phyloP scores from a whole-genome alignment of 2,797 vertebrate genomes.

The Tangara arthus region DNA sequence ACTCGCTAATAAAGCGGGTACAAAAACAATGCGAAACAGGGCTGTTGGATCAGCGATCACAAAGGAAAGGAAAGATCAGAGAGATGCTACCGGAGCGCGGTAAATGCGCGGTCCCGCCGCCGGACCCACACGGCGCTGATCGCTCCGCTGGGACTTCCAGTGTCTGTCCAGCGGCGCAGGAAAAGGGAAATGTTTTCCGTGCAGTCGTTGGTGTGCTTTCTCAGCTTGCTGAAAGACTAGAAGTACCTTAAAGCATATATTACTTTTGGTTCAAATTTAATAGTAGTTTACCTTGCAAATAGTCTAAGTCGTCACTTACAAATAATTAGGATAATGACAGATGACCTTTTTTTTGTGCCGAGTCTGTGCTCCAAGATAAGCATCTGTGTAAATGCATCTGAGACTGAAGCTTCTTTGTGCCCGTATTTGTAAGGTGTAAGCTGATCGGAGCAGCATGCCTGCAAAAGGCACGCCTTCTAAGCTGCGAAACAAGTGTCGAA shows the following conservation, averaged over 20 bases:
- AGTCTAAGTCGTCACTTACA: background rate
- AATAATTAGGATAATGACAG: background rate
- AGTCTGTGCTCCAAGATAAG: background rate
- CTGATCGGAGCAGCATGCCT: background rate
- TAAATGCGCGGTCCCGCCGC: background rate
- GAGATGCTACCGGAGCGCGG: background rate
- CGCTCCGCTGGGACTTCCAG: background rate
- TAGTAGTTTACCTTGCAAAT: background rate
- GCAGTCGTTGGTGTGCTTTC: background rate
- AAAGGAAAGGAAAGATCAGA: background rate
- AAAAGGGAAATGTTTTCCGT: background rate
- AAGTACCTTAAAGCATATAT: background rate
- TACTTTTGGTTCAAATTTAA: background rate
- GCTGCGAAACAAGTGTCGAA: background rate
- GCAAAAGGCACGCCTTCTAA: background rate
- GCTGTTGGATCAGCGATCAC: background rate
- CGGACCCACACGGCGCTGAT: background rate
- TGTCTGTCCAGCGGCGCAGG: background rate
- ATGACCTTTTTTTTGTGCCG: background rate
- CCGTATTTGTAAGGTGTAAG: background rate
- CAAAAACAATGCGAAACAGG: background rate
- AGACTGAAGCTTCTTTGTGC: background rate
- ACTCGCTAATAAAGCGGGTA: background rate
- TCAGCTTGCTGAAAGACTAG: background rate
- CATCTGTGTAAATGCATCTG: background rate